A percentile compares a stretch with the other conserved stretches of the same genome.
Evolutionary conservation across 2,113 vertebrate species (phyloP).

Genomic region (Xenopus borealis): DNA sequence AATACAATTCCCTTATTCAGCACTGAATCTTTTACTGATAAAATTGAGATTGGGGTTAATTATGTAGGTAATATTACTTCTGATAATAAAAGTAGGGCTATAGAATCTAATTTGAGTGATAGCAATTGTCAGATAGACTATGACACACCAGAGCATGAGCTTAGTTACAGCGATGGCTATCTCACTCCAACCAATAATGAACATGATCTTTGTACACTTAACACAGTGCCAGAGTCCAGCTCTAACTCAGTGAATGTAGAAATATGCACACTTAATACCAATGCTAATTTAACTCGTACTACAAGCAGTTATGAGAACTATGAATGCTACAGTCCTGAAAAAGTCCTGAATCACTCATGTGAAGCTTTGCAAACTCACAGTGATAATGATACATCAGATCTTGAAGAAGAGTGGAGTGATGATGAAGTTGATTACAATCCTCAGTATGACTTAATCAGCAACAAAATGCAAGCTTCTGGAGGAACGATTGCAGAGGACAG

Average conservation of each 20-base stretch:
- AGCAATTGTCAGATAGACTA: neutral
- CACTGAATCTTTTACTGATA: too few species aligned
- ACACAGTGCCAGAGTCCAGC: neutral
- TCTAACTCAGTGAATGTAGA: neutral
- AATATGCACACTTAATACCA: neutral
- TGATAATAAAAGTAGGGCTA: neutral
- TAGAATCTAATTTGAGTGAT: neutral
- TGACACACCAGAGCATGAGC: neutral
- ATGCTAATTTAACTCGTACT: neutral
- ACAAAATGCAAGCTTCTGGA: slow-evolving; percentile 6
- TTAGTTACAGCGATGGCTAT: neutral
- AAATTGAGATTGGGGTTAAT: slow-evolving; percentile 3
- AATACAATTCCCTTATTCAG: too few species aligned
- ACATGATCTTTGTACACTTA: neutral
- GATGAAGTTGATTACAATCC: slow-evolving; percentile 33
- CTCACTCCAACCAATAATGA: neutral
- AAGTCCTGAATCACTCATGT: neutral
- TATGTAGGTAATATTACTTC: neutral
- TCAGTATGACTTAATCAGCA: slow-evolving; percentile 35
- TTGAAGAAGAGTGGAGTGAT: slow-evolving; percentile 34
- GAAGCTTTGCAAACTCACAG: neutral
- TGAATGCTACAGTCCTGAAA: neutral
- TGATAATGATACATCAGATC: slow-evolving; percentile 45
- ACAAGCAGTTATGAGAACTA: neutral
- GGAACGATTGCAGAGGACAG: slow-evolving; percentile 16